Evolutionary conservation across 2,797 vertebrate genomes (phyloP), one percentile per base, ranked within the genome.

Genomic region (Eurystomus glaucurus): DNA sequence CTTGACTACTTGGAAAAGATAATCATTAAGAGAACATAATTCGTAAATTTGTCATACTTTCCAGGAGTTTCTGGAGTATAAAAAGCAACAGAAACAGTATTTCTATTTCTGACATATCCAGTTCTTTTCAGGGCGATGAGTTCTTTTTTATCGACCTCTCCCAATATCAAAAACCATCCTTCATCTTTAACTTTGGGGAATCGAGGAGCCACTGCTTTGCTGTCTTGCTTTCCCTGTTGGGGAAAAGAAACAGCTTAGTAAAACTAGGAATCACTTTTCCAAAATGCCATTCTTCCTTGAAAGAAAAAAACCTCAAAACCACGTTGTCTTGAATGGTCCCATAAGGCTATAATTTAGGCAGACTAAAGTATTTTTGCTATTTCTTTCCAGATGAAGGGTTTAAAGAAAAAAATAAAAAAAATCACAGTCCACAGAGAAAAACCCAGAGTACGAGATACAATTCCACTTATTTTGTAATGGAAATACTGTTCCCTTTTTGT

Each of bases 181-280:
- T 99, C 99, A 58, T 99, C 99, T 97, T 99, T 99, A 25, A 64
- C 66, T 96, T 99, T 99, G 79, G 99, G 99, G 95, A 99, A 99
- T 69, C 98, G 98, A 43, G 99, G 99, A 55, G 99, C 98, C 93
- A 99, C 92, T 29, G 99, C 99, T 96, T 99, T 99, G 94, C 98
- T 99, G 97, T 99, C 99, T 95, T 99, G 99, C 86, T 98, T 99
- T 97, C 99, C 99, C 99, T 99, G 97, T 83, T 60, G 97, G 74
- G n/a, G 52, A 94, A 39, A 90, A 93, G 85, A 96, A 90, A 64
- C 12, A 92, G 15, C 43, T 90, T 35, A 91, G 65, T 46, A 66
- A 60, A 95, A 86, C 39, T 10, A 60, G 39, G 64, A 64, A 65
- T 72, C 41, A 46, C 33, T 29, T 82, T 72, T 46, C 46, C 33